Evolutionary conservation across 2,797 vertebrate genomes (phyloP).

Genomic region (Micrastur ruficollis): DNA sequence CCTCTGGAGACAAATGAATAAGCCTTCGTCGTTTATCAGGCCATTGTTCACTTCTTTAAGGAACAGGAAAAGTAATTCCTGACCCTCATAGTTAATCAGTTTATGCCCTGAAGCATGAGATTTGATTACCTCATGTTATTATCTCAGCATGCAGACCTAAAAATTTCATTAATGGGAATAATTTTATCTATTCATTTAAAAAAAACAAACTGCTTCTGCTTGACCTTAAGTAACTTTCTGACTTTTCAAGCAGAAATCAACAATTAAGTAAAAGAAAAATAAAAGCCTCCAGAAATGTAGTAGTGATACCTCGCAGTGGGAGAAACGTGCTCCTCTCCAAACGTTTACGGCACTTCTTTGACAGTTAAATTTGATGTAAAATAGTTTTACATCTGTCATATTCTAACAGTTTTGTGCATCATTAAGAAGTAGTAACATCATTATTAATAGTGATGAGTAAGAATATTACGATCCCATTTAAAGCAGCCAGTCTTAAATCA

Average conservation of each 20-base stretch:
- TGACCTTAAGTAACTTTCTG: conserved; percentile 23
- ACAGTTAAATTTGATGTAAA: background rate
- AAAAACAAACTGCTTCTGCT: background rate
- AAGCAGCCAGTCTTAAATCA: background rate
- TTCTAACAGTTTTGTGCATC: conserved; percentile 11
- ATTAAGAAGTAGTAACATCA: conserved; percentile 2
- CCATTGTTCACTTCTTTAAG: background rate
- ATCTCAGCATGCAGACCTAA: conserved; percentile 28
- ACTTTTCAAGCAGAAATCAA: conserved; percentile 38
- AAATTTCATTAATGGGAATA: conserved; percentile 46
- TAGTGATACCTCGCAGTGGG: background rate
- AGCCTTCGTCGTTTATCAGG: background rate
- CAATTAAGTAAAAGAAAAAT: background rate
- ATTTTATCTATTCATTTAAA: conserved; percentile 36
- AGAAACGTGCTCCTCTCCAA: background rate
- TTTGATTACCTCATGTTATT: conserved; percentile 29
- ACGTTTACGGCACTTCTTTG: background rate
- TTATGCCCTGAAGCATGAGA: conserved; percentile 30
- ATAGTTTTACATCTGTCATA: background rate
- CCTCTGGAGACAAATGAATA: background rate
- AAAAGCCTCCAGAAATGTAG: background rate
- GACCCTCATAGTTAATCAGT: conserved; percentile 7
- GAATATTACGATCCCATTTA: background rate
- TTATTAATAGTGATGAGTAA: background rate
- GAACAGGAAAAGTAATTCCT: background rate